Percentiles rank a stretch among this genome's conserved stretches.
These are phyloP conservation scores for Euleptes europaea DNA, from an alignment of 2,113 vertebrate species.

Conservation along the genomic window DNA sequence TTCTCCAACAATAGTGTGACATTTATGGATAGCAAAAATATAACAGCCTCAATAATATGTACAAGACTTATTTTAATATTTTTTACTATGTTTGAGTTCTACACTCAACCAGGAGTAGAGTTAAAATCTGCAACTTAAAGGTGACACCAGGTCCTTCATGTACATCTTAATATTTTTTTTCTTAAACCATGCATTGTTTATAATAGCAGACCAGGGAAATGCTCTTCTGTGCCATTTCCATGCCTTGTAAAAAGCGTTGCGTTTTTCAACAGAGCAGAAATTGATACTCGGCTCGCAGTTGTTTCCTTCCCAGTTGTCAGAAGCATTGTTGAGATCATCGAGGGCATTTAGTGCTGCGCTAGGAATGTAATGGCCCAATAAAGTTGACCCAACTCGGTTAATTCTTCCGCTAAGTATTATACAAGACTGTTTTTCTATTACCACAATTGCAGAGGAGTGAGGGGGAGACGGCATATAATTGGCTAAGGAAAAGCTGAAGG, in stretches of 20 bases:
- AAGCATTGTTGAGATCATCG: slow-evolving; percentile 21
- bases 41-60: background rate
- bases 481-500: slow-evolving; percentile 14
- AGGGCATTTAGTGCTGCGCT: slow-evolving; percentile 23
- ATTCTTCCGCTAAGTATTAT: slow-evolving; percentile 48
- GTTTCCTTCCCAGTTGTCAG: slow-evolving; percentile 43
- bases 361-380: slow-evolving; percentile 1
- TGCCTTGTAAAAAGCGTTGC: slow-evolving; percentile 23
- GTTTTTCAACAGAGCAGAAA: slow-evolving; percentile 33
- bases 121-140: background rate
- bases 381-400: slow-evolving; percentile 10
- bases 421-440: background rate
- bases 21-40: background rate
- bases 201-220: background rate
- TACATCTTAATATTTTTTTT: background rate
- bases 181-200: background rate
- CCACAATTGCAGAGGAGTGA: background rate
- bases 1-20: too few relatives aligned
- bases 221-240: background rate
- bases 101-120: background rate
- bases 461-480: background rate
- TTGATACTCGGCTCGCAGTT: slow-evolving; percentile 17
- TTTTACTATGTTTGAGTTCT: background rate
- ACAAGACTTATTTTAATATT: background rate
- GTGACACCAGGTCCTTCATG: background rate